phyloP scores from a whole-genome alignment of 2,888 invertebrate species.

The Lithophane socia region DNA sequence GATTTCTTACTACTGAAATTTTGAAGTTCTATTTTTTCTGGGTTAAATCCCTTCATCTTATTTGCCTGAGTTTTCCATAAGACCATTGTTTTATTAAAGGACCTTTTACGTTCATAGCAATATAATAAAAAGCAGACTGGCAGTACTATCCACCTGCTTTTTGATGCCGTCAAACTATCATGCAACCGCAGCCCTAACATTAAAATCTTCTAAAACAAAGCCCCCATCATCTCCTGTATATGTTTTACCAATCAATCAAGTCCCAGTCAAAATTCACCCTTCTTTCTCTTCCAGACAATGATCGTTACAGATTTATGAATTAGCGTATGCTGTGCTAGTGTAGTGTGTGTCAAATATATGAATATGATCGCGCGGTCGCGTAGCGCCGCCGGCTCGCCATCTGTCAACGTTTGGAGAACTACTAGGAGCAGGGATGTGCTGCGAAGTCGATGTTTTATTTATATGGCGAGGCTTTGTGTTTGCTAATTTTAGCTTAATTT shows the following conservation, averaged over 20 bases:
- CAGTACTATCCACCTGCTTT: neutral
- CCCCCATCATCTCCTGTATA: constrained; percentile 9
- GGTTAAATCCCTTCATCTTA: no score
- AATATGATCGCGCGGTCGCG: constrained; percentile 60
- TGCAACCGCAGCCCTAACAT: neutral
- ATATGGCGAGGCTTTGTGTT: neutral
- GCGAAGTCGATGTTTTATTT: constrained; percentile 40
- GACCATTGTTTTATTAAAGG: no score
- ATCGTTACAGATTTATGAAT: constrained; percentile 63
- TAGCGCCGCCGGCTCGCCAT: constrained; percentile 77
- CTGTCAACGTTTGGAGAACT: constrained; percentile 78
- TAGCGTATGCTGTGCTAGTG: constrained; percentile 46
- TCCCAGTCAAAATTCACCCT: constrained; percentile 43
- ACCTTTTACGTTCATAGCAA: no score
- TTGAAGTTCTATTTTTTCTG: no score
- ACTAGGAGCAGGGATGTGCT: constrained; percentile 49
- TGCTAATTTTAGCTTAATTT: neutral
- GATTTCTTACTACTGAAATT: no score
- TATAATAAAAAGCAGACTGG: no score
- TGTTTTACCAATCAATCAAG: constrained; percentile 48
- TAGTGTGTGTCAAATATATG: constrained; percentile 71
- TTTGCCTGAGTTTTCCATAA: no score
- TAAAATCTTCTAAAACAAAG: constrained; percentile 16
- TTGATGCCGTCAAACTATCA: neutral
- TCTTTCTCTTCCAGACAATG: constrained; percentile 26